Percentiles rank a stretch among this genome's conserved stretches.
Conservation (phyloP, 2,797 vertebrate genomes). For the Todus mexicanus region DNA sequence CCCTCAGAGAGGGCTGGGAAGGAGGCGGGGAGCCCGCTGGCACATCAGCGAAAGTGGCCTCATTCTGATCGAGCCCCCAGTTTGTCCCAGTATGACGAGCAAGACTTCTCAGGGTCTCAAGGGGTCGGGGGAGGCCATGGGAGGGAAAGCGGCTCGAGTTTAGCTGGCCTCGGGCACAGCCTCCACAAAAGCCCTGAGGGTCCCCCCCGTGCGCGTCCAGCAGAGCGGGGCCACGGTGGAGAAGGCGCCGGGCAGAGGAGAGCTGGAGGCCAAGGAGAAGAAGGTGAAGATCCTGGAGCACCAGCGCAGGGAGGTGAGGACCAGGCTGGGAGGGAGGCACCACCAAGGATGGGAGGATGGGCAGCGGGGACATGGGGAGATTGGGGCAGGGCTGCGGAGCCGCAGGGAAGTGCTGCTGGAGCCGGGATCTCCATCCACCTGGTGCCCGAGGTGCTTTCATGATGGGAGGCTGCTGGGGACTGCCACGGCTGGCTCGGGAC, state of each 20-base stretch:
- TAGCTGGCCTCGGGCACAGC: neutral
- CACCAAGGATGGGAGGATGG: neutral
- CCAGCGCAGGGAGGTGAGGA: slow-evolving; percentile 94
- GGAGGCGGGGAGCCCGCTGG: neutral
- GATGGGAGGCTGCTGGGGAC: neutral
- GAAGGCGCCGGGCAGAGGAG: slow-evolving; percentile 60
- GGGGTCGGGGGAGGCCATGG: neutral
- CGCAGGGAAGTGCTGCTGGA: neutral
- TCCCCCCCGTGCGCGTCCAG: slow-evolving; percentile 17
- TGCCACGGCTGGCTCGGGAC: neutral
- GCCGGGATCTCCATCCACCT: neutral
- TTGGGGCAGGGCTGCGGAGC: neutral
- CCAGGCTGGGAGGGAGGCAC: neutral
- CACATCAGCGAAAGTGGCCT: neutral
- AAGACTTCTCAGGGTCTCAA: neutral
- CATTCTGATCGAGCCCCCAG: neutral
- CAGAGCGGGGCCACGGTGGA: slow-evolving; percentile 61
- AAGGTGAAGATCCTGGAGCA: slow-evolving; percentile 98
- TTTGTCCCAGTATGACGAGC: neutral
- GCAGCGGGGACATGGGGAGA: neutral
- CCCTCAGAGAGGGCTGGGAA: neutral
- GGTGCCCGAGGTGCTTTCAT: neutral
- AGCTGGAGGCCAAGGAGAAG: slow-evolving; percentile 80
- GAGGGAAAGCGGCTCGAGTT: neutral
- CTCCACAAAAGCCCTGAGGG: slow-evolving; percentile 30